Base-by-base conservation (phyloP, 2,113 vertebrate genomes). In the Talpa occidentalis region DNA sequence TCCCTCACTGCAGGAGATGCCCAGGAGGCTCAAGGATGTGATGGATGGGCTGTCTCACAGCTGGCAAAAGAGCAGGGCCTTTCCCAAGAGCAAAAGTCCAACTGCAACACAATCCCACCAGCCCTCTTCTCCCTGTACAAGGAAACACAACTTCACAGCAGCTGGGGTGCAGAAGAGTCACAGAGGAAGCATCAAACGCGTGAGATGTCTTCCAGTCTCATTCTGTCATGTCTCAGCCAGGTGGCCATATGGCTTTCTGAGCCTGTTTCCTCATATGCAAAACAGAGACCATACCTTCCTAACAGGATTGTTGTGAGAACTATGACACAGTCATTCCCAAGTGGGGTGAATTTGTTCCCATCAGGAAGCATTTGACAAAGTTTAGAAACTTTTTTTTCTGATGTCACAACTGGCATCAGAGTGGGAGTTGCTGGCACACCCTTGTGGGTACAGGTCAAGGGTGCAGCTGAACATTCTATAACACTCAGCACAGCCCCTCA, bases 31-130 rank as follows among this genome's bases (percentile, higher is more conserved):
- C 30, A 0, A 28, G 22, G 35, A 12, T 11, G 0, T 95, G 96
- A 95, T 37, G 83, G 87, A 97, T 90, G 80, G 76, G 70, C 80
- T 81, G 74, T 62, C 93, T 22, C 10, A 26, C 4, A 5, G 19
- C 87, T 93, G 93, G 86, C 95, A 94, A 82, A 87, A 86, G 19
- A 77, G 10, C 32, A 6, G 21, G 77, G 66, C 81, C 80, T 87
- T 80, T 92, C 74, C 94, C 86, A 21, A 56, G 82, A 84, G 94
- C 70, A 10, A 56, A 40, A 56, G 44, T 59, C 72, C 42, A 0
- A 2, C 14, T 26, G 62, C 24, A 54, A 59, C 28, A 26, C 59
- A 10, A 30, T 11, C 12, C 22, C 19, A 0, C 10, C 3, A 30
- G 70, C 59, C 67, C 54, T 8, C 64, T 21, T n/a, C 16, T 10